Conservation (phyloP, 2,888 invertebrate species). For the Cyclophora albipunctata region DNA sequence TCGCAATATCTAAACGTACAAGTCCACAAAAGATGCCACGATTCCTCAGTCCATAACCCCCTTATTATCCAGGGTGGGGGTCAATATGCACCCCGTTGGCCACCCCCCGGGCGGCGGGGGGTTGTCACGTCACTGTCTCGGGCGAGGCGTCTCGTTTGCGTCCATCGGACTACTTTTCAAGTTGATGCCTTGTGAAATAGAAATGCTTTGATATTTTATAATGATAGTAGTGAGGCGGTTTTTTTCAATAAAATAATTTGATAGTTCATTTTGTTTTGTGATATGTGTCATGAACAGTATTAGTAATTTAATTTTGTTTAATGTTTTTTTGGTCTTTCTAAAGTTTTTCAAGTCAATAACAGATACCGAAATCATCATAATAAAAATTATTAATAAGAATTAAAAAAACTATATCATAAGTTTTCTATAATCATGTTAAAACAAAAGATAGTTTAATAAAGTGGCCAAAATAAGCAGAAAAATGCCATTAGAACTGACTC, state of each 20-base stretch:
- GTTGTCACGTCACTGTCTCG: slow-evolving; percentile 71
- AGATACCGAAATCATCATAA: no score
- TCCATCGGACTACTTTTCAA: slow-evolving; percentile 57
- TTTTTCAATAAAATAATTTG: not conserved
- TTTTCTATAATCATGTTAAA: no score
- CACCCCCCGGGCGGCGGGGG: slow-evolving; percentile 21
- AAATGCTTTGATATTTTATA: slow-evolving; percentile 28
- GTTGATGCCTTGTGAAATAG: slow-evolving; percentile 55
- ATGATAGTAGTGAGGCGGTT: slow-evolving; percentile 1
- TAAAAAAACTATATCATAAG: no score
- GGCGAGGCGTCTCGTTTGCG: slow-evolving; percentile 64
- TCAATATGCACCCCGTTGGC: slow-evolving; percentile 41
- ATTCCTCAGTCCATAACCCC: slow-evolving; percentile 55
- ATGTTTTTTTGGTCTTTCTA: no score
- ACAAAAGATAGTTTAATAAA: no score
- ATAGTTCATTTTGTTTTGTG: not conserved
- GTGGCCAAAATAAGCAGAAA: no score
- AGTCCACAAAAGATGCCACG: slow-evolving; percentile 53
- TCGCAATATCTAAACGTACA: slow-evolving; percentile 19
- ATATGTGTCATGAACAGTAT: no score
- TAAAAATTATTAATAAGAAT: no score
- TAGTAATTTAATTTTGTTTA: no score
- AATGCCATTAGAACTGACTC: no score
- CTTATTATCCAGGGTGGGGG: slow-evolving; percentile 61
- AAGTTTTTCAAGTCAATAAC: no score